Conservation (phyloP, 2,797 vertebrate species). For the Eutrigla gurnardus region DNA sequence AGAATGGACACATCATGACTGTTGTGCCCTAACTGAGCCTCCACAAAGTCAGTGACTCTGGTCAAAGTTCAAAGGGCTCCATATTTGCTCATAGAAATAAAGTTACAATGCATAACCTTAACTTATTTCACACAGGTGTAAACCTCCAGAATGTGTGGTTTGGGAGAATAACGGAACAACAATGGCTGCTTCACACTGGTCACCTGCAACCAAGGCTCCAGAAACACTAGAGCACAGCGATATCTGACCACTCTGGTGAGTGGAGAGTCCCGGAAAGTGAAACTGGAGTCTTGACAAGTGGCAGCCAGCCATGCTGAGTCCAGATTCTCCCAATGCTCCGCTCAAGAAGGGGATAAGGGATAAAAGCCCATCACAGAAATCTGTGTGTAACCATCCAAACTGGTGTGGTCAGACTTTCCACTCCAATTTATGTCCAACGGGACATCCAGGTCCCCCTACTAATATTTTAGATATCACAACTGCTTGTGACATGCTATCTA, state of each 20-base stretch:
- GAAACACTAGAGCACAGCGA: neutral
- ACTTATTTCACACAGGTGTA: neutral
- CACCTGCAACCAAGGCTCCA: no score
- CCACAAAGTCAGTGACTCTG: neutral
- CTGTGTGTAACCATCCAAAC: constrained; percentile 8
- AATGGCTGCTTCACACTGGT: neutral
- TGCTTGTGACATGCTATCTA: constrained; percentile 10
- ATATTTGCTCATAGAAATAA: neutral
- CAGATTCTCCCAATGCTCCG: neutral
- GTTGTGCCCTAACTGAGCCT: neutral
- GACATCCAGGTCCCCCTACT: neutral
- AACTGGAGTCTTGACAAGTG: constrained; percentile 9
- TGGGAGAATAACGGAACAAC: neutral
- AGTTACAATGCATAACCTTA: neutral
- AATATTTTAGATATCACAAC: neutral
- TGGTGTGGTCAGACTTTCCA: neutral
- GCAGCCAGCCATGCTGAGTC: neutral
- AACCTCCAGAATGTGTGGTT: neutral
- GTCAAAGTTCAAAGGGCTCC: neutral
- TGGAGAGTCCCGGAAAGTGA: neutral
- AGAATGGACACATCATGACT: neutral
- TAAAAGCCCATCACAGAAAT: neutral
- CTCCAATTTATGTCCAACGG: neutral
- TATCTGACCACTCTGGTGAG: constrained; percentile 1
- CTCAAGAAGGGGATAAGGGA: neutral